phyloP scores from a whole-genome alignment of 2,113 vertebrate genomes.

The Callopanchax toddi region DNA sequence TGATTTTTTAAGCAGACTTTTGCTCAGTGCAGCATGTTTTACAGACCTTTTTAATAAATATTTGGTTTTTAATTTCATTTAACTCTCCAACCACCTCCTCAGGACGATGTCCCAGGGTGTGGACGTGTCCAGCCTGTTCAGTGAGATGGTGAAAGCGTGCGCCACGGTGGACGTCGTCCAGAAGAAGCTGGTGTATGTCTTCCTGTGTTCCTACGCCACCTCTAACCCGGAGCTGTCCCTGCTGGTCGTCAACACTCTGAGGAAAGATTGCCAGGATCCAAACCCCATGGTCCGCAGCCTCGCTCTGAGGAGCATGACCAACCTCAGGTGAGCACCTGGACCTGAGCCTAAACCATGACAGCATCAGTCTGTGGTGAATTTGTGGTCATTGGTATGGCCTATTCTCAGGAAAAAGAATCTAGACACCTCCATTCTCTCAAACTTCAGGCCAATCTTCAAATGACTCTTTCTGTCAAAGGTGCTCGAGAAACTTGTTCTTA shows the following conservation, averaged over 20 bases:
- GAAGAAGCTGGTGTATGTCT: slow-evolving; percentile 94
- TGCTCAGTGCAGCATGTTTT: neutral
- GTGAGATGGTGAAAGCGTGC: slow-evolving; percentile 96
- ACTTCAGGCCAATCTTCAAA: too few species aligned
- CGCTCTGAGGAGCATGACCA: slow-evolving; percentile 92
- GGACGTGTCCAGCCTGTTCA: slow-evolving; percentile 90
- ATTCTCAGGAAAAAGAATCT: too few species aligned
- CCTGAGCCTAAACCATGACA: too few species aligned
- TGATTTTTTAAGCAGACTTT: too few species aligned
- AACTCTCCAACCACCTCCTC: slow-evolving; percentile 9
- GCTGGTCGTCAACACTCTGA: slow-evolving; percentile 91
- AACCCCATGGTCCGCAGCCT: slow-evolving; percentile 94
- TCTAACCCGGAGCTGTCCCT: slow-evolving; percentile 91
- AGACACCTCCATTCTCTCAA: too few species aligned
- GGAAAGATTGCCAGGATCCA: slow-evolving; percentile 92
- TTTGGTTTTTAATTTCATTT: neutral
- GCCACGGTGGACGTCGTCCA: slow-evolving; percentile 91
- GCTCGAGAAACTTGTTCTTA: too few species aligned
- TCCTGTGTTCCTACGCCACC: slow-evolving; percentile 90
- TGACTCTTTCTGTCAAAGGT: too few species aligned
- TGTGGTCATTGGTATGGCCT: neutral
- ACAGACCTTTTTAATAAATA: neutral
- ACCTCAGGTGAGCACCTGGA: slow-evolving; percentile 81
- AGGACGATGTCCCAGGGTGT: slow-evolving; percentile 92
- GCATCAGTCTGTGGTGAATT: neutral